These are phyloP conservation scores for Herpetotheres cachinnans DNA, from an alignment of 2,113 vertebrate genomes.

Conservation along the genomic window DNA sequence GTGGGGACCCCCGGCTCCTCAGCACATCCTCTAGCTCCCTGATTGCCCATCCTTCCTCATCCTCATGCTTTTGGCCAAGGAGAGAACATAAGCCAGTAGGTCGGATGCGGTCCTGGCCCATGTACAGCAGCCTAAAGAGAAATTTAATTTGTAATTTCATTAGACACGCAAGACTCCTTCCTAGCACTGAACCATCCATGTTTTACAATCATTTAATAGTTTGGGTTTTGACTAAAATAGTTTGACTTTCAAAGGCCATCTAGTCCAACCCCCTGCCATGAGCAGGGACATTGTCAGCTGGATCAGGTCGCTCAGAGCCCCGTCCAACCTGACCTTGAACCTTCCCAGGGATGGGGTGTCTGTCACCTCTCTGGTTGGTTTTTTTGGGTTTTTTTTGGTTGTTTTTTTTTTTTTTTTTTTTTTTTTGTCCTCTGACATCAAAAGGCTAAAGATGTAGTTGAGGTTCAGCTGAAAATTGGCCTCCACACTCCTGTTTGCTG, in stretches of 20 bases:
- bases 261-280: not conserved
- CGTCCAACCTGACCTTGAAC: rapidly evolving
- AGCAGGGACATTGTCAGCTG: not conserved
- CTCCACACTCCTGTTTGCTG: not conserved
- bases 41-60: not conserved
- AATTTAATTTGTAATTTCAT: not conserved
- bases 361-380: no score
- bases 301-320: not conserved
- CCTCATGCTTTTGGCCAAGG: not conserved
- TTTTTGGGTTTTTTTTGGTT: no score
- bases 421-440: not conserved
- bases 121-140: not conserved
- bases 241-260: rapidly evolving
- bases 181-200: not conserved
- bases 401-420: not conserved
- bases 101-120: not conserved
- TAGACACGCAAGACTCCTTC: not conserved
- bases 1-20: not conserved
- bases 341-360: not conserved
- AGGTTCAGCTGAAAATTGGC: not conserved
- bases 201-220: not conserved
- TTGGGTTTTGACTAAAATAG: no score
- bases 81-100: not conserved
- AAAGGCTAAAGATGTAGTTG: not conserved
- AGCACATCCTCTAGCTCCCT: not conserved